Evolutionary conservation across 1,140 invertebrate species (phyloP).

Genomic region (Penaeus japonicus): DNA sequence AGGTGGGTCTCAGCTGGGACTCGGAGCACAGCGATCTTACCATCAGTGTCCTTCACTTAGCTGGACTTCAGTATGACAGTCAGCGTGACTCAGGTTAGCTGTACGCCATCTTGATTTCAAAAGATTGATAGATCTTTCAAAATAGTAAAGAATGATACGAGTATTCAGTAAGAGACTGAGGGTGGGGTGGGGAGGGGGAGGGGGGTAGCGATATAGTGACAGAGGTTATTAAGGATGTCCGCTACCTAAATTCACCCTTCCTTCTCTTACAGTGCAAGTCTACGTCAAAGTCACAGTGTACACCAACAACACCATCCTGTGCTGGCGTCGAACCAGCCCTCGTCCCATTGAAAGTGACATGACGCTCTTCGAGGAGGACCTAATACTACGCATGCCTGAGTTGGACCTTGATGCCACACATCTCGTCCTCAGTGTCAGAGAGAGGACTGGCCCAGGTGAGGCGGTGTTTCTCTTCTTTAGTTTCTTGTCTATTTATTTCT

Average conservation of each 20-base stretch:
- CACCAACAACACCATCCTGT: conserved; percentile 43
- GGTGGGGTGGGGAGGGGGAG: no score
- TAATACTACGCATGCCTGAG: conserved; percentile 40
- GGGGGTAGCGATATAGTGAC: no score
- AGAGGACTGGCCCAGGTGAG: conserved; percentile 25
- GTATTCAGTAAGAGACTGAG: no score
- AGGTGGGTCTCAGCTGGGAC: conserved; percentile 27
- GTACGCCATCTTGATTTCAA: no score
- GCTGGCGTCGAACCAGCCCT: conserved; percentile 32
- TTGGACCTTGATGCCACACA: conserved; percentile 46
- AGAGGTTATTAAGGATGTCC: no score
- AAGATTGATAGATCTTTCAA: no score
- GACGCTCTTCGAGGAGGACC: conserved; percentile 28
- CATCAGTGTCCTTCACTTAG: conserved; percentile 23
- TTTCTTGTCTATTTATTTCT: not conserved
- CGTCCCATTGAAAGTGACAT: not conserved
- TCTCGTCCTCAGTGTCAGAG: conserved; percentile 41
- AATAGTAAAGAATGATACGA: no score
- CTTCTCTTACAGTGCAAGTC: conserved; percentile 16
- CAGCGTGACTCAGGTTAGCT: no score
- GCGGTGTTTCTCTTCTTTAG: not conserved
- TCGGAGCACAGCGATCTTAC: conserved; percentile 13
- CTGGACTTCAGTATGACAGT: conserved; percentile 1
- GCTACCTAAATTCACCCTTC: not conserved
- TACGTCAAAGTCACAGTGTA: conserved; percentile 49